A percentile compares a stretch with the other conserved stretches of the same genome.
Conservation (phyloP, 2,888 invertebrate genomes). For the Eilema caniola region DNA sequence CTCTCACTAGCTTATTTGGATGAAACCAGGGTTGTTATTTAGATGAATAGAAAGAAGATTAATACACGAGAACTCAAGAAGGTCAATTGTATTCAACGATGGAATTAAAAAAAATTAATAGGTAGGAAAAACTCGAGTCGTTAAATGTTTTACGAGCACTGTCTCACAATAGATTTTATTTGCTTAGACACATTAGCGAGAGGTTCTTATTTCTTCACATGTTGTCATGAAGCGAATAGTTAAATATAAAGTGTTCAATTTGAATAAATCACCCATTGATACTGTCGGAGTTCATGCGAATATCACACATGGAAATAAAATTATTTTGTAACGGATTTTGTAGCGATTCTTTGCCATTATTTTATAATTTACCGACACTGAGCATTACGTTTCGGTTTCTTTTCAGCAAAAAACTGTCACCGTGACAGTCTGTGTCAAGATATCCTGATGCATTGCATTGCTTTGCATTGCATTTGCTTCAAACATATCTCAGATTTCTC, state of each 20-base stretch:
- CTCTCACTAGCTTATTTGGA: too few species aligned
- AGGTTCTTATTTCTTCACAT: neutral
- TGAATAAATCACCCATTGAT: neutral
- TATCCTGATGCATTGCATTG: neutral
- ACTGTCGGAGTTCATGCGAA: neutral
- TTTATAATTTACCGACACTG: too few species aligned
- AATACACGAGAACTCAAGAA: neutral
- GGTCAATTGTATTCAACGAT: neutral
- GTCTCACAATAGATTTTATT: neutral
- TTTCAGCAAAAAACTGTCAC: too few species aligned
- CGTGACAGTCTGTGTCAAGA: too few species aligned
- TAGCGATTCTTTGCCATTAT: too few species aligned
- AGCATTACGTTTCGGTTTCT: too few species aligned
- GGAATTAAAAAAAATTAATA: neutral
- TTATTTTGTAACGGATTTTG: too few species aligned
- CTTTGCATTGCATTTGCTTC: constrained; percentile 13
- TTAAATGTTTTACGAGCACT: neutral
- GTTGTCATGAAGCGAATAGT: neutral
- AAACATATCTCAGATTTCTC: constrained; percentile 14
- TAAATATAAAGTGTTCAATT: neutral
- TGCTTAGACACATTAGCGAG: neutral
- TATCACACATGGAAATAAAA: too few species aligned
- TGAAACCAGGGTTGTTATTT: neutral
- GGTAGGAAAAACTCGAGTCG: neutral
- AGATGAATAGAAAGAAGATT: neutral